Percentiles rank a stretch among this genome's conserved stretches.
Conservation (phyloP, 2,888 invertebrate species). For the Pseudoips prasinana region DNA sequence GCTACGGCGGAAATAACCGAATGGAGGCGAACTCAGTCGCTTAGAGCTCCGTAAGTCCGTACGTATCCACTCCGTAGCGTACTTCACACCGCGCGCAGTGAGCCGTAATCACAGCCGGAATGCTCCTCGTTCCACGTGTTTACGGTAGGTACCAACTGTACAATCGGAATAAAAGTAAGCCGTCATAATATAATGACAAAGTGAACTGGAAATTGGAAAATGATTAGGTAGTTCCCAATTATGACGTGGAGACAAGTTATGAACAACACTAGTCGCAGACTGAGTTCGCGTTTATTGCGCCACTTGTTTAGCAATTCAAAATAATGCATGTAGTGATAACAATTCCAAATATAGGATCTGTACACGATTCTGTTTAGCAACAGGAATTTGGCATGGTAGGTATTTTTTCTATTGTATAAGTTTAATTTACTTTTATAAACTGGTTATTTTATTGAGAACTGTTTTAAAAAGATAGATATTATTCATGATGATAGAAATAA, state of each 20-base stretch:
- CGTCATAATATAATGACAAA: background rate
- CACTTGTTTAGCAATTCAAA: slow-evolving; percentile 31
- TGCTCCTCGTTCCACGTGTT: slow-evolving; percentile 6
- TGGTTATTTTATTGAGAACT: too few species aligned
- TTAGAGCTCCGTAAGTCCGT: slow-evolving; percentile 5
- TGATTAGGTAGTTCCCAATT: background rate
- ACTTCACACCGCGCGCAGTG: background rate
- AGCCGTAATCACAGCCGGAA: background rate
- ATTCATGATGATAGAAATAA: too few species aligned
- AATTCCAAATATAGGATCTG: too few species aligned
- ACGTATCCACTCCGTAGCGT: background rate
- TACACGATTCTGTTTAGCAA: too few species aligned
- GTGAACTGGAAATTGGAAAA: background rate
- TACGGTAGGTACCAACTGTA: slow-evolving; percentile 5
- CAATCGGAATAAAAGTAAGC: slow-evolving; percentile 1
- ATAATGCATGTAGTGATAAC: slow-evolving; percentile 7
- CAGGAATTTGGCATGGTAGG: too few species aligned
- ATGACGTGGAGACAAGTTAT: slow-evolving; percentile 12
- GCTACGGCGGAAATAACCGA: slow-evolving; percentile 36
- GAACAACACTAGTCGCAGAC: slow-evolving; percentile 4
- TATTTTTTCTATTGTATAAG: too few species aligned
- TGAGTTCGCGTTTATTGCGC: slow-evolving; percentile 18
- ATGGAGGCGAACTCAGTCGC: slow-evolving; percentile 27
- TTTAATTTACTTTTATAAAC: too few species aligned
- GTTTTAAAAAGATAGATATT: too few species aligned